phyloP scores from a whole-genome alignment of 2,888 invertebrate genomes.

The Papilio gigon region DNA sequence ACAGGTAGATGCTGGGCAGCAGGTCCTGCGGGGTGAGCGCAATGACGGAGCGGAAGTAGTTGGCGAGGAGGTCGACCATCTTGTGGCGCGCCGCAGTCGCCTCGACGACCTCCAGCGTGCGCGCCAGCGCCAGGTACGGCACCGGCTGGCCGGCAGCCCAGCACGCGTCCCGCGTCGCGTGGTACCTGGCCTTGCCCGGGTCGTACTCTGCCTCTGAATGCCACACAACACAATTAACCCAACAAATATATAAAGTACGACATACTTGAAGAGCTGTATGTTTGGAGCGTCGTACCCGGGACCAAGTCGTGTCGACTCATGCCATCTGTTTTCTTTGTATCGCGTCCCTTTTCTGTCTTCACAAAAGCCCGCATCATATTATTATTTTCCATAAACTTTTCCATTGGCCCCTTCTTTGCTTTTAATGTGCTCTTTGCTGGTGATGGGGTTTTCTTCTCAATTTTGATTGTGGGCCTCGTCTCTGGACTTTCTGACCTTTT shows the following conservation, averaged over 20 bases:
- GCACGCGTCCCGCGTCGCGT: slow-evolving; percentile 91
- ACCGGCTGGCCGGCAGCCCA: slow-evolving; percentile 90
- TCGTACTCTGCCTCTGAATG: slow-evolving; percentile 81
- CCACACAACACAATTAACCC: slow-evolving; percentile 6
- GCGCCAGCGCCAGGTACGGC: slow-evolving; percentile 95
- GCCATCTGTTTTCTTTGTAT: slow-evolving; percentile 37
- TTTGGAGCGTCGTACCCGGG: slow-evolving; percentile 56
- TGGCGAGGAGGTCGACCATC: slow-evolving; percentile 95
- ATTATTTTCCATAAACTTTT: slow-evolving; percentile 42
- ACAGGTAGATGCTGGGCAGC: slow-evolving; percentile 94
- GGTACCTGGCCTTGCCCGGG: slow-evolving; percentile 87
- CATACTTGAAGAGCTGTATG: too few relatives aligned
- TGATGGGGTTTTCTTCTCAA: slow-evolving; percentile 38
- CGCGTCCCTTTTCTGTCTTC: slow-evolving; percentile 37
- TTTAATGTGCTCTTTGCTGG: slow-evolving; percentile 9
- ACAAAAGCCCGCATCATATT: slow-evolving; percentile 40
- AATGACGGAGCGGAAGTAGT: slow-evolving; percentile 94
- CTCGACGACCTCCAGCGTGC: slow-evolving; percentile 95
- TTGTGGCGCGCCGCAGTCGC: slow-evolving; percentile 91
- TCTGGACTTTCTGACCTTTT: slow-evolving; percentile 37
- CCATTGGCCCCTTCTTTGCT: slow-evolving; percentile 41
- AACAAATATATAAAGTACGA: slow-evolving; percentile 6
- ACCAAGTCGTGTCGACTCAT: slow-evolving; percentile 48
- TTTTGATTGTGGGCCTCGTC: slow-evolving; percentile 38
- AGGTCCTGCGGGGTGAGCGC: slow-evolving; percentile 94